These are phyloP conservation scores for Patella depressa DNA, from an alignment of 2,888 invertebrate genomes.

Conservation along the genomic window DNA sequence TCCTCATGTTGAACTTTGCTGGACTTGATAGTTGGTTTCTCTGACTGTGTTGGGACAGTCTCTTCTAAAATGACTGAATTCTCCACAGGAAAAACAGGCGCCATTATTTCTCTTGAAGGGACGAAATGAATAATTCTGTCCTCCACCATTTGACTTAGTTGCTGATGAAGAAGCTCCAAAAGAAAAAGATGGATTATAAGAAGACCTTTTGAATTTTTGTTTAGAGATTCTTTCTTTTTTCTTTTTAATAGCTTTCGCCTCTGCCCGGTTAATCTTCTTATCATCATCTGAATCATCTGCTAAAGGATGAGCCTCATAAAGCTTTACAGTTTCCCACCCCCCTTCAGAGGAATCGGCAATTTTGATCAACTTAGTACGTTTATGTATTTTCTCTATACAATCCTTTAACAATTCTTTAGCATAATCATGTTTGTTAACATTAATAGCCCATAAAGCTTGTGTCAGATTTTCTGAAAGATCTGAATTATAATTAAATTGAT, in stretches of 20 bases:
- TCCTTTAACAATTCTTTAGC: too few relatives aligned
- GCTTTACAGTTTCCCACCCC: constrained; percentile 1
- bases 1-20: neutral
- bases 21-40: neutral
- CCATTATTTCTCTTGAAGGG: neutral
- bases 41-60: neutral
- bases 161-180: neutral
- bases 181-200: neutral
- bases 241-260: neutral
- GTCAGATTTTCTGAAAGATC: too few relatives aligned
- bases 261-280: neutral
- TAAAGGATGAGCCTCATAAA: neutral
- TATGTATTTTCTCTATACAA: too few relatives aligned
- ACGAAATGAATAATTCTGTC: neutral
- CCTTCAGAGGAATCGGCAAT: neutral
- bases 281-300: neutral
- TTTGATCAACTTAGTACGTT: too few relatives aligned
- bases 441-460: too few relatives aligned
- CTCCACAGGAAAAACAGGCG: constrained; percentile 1
- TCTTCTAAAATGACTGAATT: neutral
- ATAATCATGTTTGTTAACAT: too few relatives aligned
- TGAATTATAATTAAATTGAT: too few relatives aligned
- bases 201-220: too few relatives aligned
- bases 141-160: neutral
- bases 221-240: neutral